A percentile compares a stretch with the other conserved stretches of the same genome.
Evolutionary conservation across 2,888 invertebrate genomes (phyloP).

Genomic region (Drosophila melanosoma): DNA sequence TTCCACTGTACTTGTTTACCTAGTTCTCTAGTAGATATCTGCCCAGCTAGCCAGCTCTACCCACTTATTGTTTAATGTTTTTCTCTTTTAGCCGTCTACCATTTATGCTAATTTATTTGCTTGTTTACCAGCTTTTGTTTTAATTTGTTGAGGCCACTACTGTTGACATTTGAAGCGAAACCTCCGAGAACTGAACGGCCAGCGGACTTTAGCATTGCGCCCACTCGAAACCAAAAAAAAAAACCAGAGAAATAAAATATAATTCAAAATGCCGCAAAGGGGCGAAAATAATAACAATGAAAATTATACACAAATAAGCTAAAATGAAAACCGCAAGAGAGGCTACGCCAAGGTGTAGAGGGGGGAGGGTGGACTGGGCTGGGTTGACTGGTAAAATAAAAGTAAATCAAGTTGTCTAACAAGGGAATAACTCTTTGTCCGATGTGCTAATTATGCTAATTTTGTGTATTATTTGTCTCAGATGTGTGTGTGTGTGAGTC

Average conservation of each 20-base stretch:
- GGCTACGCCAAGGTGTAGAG: not conserved
- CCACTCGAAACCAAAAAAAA: slow-evolving; percentile 25
- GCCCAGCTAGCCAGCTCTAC: slow-evolving; percentile 11
- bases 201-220: slow-evolving; percentile 27
- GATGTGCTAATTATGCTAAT: slow-evolving; percentile 71
- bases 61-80: slow-evolving; percentile 48
- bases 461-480: slow-evolving; percentile 55
- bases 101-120: slow-evolving; percentile 80
- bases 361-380: not conserved
- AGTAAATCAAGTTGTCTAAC: slow-evolving; percentile 44
- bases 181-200: slow-evolving; percentile 14
- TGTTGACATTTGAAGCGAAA: slow-evolving; percentile 68
- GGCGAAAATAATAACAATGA: slow-evolving; percentile 27
- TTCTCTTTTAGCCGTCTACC: slow-evolving; percentile 58
- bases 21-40: slow-evolving; percentile 1
- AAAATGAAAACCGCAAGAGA: slow-evolving; percentile 32
- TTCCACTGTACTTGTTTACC: slow-evolving; percentile 69
- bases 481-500: not conserved
- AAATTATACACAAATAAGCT: slow-evolving; percentile 15
- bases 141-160: slow-evolving; percentile 77
- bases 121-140: slow-evolving; percentile 79
- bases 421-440: slow-evolving; percentile 29
- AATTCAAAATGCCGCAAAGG: not conserved
- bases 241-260: not conserved
- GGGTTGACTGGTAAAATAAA: not conserved